phyloP scores from a whole-genome alignment of 1,140 invertebrate species.

The Platorchestia sp. region DNA sequence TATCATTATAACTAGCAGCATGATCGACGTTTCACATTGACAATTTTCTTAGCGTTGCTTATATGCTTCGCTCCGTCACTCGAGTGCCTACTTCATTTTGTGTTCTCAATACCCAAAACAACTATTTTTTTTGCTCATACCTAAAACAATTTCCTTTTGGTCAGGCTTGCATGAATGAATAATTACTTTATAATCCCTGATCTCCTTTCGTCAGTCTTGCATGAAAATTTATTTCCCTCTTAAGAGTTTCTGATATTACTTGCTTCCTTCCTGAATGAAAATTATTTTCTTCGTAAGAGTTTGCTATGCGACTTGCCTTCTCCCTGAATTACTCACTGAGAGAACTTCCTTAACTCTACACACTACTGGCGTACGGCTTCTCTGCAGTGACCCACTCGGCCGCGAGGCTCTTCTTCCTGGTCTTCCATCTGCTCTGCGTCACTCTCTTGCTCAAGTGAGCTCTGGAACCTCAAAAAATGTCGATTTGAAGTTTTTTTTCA shows the following conservation, averaged over 20 bases:
- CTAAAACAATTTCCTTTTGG: too few species aligned
- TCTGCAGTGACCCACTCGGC: slow-evolving; percentile 72
- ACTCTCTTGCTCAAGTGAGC: slow-evolving; percentile 75
- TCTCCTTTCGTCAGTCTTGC: not conserved
- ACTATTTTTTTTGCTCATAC: too few species aligned
- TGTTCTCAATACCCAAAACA: not conserved
- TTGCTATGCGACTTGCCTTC: too few species aligned
- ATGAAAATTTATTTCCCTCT: not conserved
- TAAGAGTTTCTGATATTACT: too few species aligned
- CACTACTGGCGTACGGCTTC: slow-evolving; percentile 73
- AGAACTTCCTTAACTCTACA: slow-evolving; percentile 70
- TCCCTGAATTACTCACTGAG: not conserved
- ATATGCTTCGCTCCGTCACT: not conserved
- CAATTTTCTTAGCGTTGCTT: not conserved
- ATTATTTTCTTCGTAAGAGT: too few species aligned
- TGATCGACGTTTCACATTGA: too few species aligned
- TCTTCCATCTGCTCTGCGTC: slow-evolving; percentile 74
- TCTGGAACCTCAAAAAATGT: not conserved
- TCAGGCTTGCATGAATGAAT: too few species aligned
- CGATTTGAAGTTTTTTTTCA: not conserved
- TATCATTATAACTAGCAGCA: too few species aligned
- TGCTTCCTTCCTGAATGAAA: too few species aligned
- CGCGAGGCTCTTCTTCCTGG: slow-evolving; percentile 73
- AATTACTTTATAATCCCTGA: too few species aligned
- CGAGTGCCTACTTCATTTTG: not conserved